phyloP scores from a whole-genome alignment of 1,140 invertebrate species.

The Zophobas atratus region DNA sequence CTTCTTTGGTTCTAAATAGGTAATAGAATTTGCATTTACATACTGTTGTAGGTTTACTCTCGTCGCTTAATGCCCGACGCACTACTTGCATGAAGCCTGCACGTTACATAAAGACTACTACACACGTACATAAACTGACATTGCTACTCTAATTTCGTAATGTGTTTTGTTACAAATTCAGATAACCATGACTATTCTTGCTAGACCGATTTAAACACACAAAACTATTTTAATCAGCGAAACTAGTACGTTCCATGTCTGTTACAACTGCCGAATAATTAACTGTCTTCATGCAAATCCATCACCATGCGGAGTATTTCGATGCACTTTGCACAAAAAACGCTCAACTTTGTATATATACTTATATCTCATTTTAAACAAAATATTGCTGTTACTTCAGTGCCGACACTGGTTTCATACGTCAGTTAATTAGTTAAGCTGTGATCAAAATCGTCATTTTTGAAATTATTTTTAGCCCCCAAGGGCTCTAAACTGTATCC shows the following conservation, averaged over 20 bases:
- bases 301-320: not conserved
- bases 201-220: conserved; percentile 3
- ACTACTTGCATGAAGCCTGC: conserved; percentile 31
- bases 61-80: conserved; percentile 35
- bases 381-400: too few relatives aligned
- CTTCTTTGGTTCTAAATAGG: conserved; percentile 31
- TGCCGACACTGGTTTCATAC: too few relatives aligned
- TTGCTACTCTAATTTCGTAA: conserved; percentile 10
- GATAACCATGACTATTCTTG: not conserved
- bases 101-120: conserved; percentile 13
- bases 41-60: conserved; percentile 31
- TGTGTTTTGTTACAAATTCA: not conserved
- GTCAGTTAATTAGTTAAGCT: too few relatives aligned
- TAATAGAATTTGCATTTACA: conserved; percentile 42
- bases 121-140: not conserved
- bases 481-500: too few relatives aligned
- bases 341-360: not conserved
- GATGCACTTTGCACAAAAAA: not conserved
- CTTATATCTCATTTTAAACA: too few relatives aligned
- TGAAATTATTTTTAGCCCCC: too few relatives aligned
- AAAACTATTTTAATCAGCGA: conserved; percentile 30
- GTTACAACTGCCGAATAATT: conserved; percentile 29
- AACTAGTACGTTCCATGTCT: conserved; percentile 14
- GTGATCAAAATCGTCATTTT: too few relatives aligned
- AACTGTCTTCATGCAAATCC: conserved; percentile 1